phyloP scores from a whole-genome alignment of 1,140 invertebrate species.

The Leptinotarsa defecta region DNA sequence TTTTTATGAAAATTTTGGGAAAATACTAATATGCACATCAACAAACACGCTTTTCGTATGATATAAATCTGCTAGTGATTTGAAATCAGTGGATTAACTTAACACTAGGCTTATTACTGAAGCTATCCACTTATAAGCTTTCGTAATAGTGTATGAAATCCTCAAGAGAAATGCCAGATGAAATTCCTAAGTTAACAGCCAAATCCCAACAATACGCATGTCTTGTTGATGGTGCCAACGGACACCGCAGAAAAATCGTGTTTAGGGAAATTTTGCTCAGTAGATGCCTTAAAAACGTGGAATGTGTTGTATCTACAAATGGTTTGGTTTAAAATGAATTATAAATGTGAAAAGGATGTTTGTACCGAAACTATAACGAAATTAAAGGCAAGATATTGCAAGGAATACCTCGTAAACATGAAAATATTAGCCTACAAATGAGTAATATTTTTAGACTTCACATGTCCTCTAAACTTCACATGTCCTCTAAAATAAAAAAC shows the following conservation, averaged over 20 bases:
- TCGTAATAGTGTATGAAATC: neutral
- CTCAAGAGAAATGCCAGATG: neutral
- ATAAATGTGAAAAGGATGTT: neutral
- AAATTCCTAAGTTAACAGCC: neutral
- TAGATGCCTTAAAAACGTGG: conserved; percentile 9
- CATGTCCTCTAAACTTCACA: no score
- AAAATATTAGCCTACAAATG: no score
- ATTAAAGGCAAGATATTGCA: no score
- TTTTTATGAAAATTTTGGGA: conserved; percentile 28
- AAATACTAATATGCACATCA: conserved; percentile 41
- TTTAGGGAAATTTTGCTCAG: neutral
- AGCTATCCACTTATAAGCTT: conserved; percentile 17
- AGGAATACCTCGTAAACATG: no score
- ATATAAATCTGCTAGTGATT: conserved; percentile 10
- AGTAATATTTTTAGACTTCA: no score
- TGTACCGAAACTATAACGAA: neutral
- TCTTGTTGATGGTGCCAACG: neutral
- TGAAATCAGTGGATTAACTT: conserved; percentile 16
- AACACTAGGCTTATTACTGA: conserved; percentile 12
- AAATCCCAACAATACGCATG: neutral
- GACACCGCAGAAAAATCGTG: conserved; percentile 5
- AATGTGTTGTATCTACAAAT: conserved; percentile 22
- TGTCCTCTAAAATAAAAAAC: no score
- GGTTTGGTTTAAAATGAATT: neutral
- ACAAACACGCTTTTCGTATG: conserved; percentile 38